phyloP scores from a whole-genome alignment of 1,140 invertebrate species.

The Pachypeltis micranthus region DNA sequence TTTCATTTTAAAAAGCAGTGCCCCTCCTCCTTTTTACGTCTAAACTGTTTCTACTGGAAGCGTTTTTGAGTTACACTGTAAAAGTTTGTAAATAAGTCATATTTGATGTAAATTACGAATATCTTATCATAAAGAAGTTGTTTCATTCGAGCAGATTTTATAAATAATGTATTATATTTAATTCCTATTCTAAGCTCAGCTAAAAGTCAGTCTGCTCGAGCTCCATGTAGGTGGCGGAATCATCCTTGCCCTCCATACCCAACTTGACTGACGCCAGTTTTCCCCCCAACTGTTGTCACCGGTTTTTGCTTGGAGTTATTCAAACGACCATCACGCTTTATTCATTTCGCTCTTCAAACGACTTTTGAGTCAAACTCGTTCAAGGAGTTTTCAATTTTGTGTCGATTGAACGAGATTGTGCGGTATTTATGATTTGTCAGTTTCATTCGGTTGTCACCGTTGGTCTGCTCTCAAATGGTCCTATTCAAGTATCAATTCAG shows the following conservation, averaged over 20 bases:
- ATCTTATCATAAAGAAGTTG: neutral
- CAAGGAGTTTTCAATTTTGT: no score
- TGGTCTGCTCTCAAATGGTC: no score
- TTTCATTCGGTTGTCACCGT: no score
- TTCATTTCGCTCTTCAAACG: neutral
- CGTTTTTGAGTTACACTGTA: neutral
- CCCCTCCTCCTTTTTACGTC: neutral
- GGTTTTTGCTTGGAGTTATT: neutral
- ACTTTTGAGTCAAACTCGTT: no score
- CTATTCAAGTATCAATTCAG: no score
- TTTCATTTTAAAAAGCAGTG: neutral
- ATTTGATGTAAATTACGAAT: neutral
- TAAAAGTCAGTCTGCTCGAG: neutral
- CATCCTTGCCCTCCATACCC: no score
- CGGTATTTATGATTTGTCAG: no score
- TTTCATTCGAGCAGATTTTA: neutral
- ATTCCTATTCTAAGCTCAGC: neutral
- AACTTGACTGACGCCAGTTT: neutral
- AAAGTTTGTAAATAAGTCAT: neutral
- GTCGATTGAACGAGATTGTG: no score
- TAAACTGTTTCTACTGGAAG: neutral
- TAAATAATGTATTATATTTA: slow-evolving; percentile 1
- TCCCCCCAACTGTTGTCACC: neutral
- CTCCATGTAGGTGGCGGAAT: neutral
- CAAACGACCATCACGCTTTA: neutral